Evolutionary conservation across 2,888 invertebrate genomes (phyloP).

Genomic region (Druceiella hillmani): DNA sequence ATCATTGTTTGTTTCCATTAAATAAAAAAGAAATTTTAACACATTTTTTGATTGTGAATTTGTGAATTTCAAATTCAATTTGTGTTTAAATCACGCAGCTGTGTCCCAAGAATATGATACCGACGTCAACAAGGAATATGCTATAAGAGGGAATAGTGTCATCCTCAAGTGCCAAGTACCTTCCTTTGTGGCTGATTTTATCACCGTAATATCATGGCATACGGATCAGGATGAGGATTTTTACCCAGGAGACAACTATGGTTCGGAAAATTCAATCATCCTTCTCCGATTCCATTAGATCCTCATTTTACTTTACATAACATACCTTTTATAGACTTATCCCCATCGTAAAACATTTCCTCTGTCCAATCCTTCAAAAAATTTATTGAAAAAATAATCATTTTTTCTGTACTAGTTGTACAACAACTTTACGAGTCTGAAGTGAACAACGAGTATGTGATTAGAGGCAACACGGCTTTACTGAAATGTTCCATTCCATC

Average conservation of each 20-base stretch:
- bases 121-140: slow-evolving; percentile 81
- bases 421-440: slow-evolving; percentile 88
- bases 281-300: too few relatives aligned
- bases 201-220: slow-evolving; percentile 76
- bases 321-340: too few relatives aligned
- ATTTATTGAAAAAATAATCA: background rate
- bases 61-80: too few relatives aligned
- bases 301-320: too few relatives aligned
- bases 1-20: too few relatives aligned
- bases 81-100: too few relatives aligned
- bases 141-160: slow-evolving; percentile 75
- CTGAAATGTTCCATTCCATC: slow-evolving; percentile 88
- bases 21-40: too few relatives aligned
- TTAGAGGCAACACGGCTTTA: slow-evolving; percentile 83
- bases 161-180: slow-evolving; percentile 79
- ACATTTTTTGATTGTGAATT: too few relatives aligned
- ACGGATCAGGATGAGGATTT: slow-evolving; percentile 70
- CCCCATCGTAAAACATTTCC: too few relatives aligned
- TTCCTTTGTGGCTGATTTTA: slow-evolving; percentile 82
- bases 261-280: too few relatives aligned
- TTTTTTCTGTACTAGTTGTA: slow-evolving; percentile 59
- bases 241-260: slow-evolving; percentile 57
- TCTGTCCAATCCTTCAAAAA: too few relatives aligned
- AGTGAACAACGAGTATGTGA: slow-evolving; percentile 88
- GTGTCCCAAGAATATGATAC: slow-evolving; percentile 78